These are phyloP conservation scores for Catocala fraxini DNA, from an alignment of 2,888 invertebrate genomes.

Conservation along the genomic window DNA sequence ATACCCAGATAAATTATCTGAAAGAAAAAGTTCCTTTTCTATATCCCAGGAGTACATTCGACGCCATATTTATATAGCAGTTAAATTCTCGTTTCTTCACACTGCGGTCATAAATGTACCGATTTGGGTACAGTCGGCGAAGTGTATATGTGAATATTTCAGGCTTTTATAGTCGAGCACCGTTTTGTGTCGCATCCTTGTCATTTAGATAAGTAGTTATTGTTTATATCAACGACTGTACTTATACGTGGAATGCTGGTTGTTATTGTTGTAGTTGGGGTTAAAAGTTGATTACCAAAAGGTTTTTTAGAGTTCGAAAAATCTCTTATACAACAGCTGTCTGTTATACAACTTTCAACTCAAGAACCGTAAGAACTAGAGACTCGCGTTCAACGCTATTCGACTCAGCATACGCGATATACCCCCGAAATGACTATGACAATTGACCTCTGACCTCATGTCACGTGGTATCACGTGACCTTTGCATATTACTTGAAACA, in stretches of 20 bases:
- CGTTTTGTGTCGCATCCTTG: conserved; percentile 16
- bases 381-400: too few relatives aligned
- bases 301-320: too few relatives aligned
- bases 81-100: conserved; percentile 66
- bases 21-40: conserved; percentile 16
- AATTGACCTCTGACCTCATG: too few relatives aligned
- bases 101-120: conserved; percentile 53
- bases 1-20: conserved; percentile 11
- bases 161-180: conserved; percentile 13
- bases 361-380: too few relatives aligned
- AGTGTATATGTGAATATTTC: conserved; percentile 44
- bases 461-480: too few relatives aligned
- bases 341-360: too few relatives aligned
- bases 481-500: too few relatives aligned
- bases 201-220: conserved; percentile 48
- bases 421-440: too few relatives aligned
- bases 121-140: conserved; percentile 41
- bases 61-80: conserved; percentile 56
- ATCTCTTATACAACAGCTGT: too few relatives aligned
- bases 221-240: conserved; percentile 24
- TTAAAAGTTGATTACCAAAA: background rate
- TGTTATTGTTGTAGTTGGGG: background rate
- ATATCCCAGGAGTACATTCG: conserved; percentile 12
- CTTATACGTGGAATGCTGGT: background rate
- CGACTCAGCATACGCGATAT: too few relatives aligned